Percentiles rank a stretch among this genome's conserved stretches.
Evolutionary conservation across 2,797 vertebrate genomes (phyloP).

Genomic region (Presbytis comata): DNA sequence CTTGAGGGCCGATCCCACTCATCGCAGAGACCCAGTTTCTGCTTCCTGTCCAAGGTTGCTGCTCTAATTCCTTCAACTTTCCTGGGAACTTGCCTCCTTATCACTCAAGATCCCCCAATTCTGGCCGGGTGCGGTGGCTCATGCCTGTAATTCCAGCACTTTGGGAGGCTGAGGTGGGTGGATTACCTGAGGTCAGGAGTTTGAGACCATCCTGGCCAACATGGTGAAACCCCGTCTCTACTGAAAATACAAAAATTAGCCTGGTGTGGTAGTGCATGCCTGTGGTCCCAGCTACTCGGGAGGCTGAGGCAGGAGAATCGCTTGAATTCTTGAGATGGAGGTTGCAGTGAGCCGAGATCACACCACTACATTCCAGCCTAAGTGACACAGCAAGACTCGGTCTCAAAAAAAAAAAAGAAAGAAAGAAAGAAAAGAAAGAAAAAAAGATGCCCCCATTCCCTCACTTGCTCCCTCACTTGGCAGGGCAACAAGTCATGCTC

Average conservation of each 20-base stretch:
- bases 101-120: not conserved
- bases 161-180: not conserved
- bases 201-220: not conserved
- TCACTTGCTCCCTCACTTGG: fast-evolving
- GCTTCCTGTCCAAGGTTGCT: not conserved
- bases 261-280: not conserved
- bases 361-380: not conserved
- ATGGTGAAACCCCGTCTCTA: not conserved
- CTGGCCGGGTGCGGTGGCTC: not conserved
- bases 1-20: not conserved
- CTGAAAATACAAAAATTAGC: not conserved
- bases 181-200: not conserved
- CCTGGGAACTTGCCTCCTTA: not conserved
- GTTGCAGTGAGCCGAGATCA: not conserved
- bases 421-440: too few relatives aligned
- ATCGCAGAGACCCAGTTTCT: not conserved
- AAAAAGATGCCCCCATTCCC: not conserved
- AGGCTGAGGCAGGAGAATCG: not conserved
- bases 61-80: not conserved
- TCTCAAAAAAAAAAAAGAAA: not conserved
- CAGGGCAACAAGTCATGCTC: not conserved
- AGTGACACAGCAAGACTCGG: not conserved
- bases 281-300: not conserved
- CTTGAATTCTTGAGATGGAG: not conserved
- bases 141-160: not conserved